Percentiles rank a stretch among this genome's conserved stretches.
Evolutionary conservation across 2,888 invertebrate species (phyloP).

Genomic region (Nasonovia ribisnigri): DNA sequence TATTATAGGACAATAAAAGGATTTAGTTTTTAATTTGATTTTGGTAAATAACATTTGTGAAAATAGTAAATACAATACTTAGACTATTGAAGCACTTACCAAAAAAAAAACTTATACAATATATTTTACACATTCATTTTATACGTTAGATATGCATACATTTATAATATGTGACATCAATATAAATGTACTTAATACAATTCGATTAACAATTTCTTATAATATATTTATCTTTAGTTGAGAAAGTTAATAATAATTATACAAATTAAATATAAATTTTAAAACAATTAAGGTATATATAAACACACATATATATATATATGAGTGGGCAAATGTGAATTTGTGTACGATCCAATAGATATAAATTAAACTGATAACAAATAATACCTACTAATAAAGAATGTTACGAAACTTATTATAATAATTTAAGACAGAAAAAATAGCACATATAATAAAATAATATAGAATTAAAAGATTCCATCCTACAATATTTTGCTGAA

Average conservation of each 20-base stretch:
- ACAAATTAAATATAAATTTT: conserved; percentile 36
- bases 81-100: not conserved
- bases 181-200: conserved; percentile 23
- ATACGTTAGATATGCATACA: conserved; percentile 28
- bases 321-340: not conserved
- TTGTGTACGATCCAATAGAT: conserved; percentile 37
- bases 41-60: conserved; percentile 39
- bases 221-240: conserved; percentile 46
- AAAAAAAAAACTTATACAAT: conserved; percentile 4
- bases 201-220: conserved; percentile 51
- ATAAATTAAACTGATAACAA: conserved; percentile 51
- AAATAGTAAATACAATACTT: conserved; percentile 34
- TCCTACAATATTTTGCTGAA: not conserved
- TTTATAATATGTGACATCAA: conserved; percentile 45
- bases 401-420: conserved; percentile 57
- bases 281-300: conserved; percentile 32
- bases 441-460: conserved; percentile 53
- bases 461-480: conserved; percentile 54
- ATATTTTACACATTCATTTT: not conserved
- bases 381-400: conserved; percentile 56
- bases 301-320: conserved; percentile 4
- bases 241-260: conserved; percentile 55
- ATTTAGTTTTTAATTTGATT: conserved; percentile 49
- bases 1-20: conserved; percentile 9
- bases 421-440: conserved; percentile 46